phyloP scores from a whole-genome alignment of 30 jellyfish, hydroid and myxozoan species.

The Cassiopea andromeda region DNA sequence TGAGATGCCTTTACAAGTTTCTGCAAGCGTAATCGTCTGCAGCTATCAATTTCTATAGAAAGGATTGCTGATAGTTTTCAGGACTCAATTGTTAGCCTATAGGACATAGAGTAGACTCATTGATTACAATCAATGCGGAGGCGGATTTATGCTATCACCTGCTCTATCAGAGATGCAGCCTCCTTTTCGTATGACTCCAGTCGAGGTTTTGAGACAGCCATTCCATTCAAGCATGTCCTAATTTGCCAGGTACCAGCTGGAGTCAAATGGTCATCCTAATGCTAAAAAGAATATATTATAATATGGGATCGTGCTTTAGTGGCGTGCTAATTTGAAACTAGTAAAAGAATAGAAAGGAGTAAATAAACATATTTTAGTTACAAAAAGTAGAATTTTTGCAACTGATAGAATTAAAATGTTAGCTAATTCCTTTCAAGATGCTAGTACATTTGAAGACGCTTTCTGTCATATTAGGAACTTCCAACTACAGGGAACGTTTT shows the following conservation, averaged over 20 bases:
- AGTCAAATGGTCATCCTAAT: conserved; percentile 68
- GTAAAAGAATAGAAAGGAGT: neutral
- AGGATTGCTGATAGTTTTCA: too few species aligned
- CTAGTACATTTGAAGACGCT: conserved; percentile 52
- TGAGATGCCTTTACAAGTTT: too few species aligned
- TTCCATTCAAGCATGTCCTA: conserved; percentile 78
- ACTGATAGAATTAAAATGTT: neutral
- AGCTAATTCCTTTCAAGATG: conserved; percentile 48
- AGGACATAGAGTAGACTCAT: too few species aligned
- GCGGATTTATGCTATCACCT: neutral
- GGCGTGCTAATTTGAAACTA: conserved; percentile 24
- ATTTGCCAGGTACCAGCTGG: conserved; percentile 68
- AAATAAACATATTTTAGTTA: neutral
- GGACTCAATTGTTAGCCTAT: too few species aligned
- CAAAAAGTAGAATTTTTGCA: neutral
- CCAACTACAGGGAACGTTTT: conserved; percentile 63
- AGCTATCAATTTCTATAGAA: too few species aligned
- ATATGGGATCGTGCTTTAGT: conserved; percentile 8
- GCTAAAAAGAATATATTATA: neutral
- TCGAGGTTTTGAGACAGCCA: conserved; percentile 25
- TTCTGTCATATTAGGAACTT: conserved; percentile 61
- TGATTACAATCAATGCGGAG: too few species aligned
- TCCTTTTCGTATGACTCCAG: neutral
- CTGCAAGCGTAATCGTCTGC: too few species aligned
- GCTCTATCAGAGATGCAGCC: neutral